A percentile compares a stretch with the other conserved stretches of the same genome.
Evolutionary conservation across 2,888 invertebrate species (phyloP).

Genomic region (Xylophagus ater): DNA sequence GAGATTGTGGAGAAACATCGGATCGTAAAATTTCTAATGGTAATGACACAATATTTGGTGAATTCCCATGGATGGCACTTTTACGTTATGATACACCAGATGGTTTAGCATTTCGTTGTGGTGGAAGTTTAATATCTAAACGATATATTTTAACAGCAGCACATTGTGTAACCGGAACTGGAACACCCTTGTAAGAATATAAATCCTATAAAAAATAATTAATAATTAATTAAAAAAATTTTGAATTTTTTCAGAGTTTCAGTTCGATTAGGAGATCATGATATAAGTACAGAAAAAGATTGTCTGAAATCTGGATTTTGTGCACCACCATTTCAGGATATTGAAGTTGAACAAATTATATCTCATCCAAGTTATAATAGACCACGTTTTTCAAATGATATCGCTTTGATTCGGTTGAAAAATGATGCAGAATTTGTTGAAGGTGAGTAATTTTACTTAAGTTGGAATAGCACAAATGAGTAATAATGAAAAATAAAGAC

Average conservation of each 20-base stretch:
- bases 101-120: constrained; percentile 30
- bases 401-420: constrained; percentile 45
- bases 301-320: constrained; percentile 30
- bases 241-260: neutral
- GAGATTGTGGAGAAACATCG: constrained; percentile 45
- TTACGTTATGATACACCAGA: constrained; percentile 45
- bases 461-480: neutral
- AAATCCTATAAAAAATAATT: neutral
- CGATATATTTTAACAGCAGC: constrained; percentile 32
- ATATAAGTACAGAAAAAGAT: constrained; percentile 27
- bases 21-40: constrained; percentile 50
- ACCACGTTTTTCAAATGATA: constrained; percentile 41
- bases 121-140: constrained; percentile 29
- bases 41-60: constrained; percentile 46
- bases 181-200: constrained; percentile 23
- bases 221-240: neutral
- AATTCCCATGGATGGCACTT: constrained; percentile 68
- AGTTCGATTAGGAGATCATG: constrained; percentile 21
- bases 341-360: constrained; percentile 29
- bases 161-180: constrained; percentile 24
- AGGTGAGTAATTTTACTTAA: neutral
- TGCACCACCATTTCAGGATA: constrained; percentile 36
- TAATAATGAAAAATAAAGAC: no score
- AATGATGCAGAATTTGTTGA: constrained; percentile 17
- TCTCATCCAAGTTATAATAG: constrained; percentile 44